Percentiles rank a stretch among this genome's conserved stretches.
These are phyloP conservation scores for Theodoxus fluviatilis DNA, from an alignment of 2,888 invertebrate species.

Conservation along the genomic window DNA sequence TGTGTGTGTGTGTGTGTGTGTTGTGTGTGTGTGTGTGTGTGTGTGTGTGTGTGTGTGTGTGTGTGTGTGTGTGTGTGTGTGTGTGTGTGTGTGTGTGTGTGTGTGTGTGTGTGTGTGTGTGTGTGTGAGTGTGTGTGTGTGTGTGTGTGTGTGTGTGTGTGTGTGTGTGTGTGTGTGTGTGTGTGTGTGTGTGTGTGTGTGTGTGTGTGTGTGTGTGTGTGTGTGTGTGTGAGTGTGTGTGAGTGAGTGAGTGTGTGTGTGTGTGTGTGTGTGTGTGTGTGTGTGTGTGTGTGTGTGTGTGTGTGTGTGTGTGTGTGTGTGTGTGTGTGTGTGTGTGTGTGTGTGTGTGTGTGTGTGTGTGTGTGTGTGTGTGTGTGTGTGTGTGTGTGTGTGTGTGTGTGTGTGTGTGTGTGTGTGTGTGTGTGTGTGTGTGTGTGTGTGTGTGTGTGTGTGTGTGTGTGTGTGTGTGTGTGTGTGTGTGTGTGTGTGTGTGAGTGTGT, in stretches of 20 bases:
- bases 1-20: slow-evolving; percentile 12
- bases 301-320: slow-evolving; percentile 20
- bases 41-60: neutral
- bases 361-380: no score
- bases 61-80: slow-evolving; percentile 13
- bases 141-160: neutral
- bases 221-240: no score
- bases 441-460: slow-evolving; percentile 19
- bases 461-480: slow-evolving; percentile 17
- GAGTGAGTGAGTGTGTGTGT: slow-evolving; percentile 12
- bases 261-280: slow-evolving; percentile 13
- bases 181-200: no score
- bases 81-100: neutral
- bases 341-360: neutral
- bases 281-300: slow-evolving; percentile 18
- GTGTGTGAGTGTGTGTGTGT: neutral
- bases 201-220: no score
- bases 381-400: neutral
- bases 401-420: neutral
- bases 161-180: neutral
- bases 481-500: slow-evolving; percentile 8
- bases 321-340: slow-evolving; percentile 9
- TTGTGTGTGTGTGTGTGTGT: slow-evolving; percentile 1
- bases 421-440: slow-evolving; percentile 14
- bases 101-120: slow-evolving; percentile 13